Evolutionary conservation across 2,797 vertebrate species (phyloP).

Genomic region (Oreochromis mossambicus): DNA sequence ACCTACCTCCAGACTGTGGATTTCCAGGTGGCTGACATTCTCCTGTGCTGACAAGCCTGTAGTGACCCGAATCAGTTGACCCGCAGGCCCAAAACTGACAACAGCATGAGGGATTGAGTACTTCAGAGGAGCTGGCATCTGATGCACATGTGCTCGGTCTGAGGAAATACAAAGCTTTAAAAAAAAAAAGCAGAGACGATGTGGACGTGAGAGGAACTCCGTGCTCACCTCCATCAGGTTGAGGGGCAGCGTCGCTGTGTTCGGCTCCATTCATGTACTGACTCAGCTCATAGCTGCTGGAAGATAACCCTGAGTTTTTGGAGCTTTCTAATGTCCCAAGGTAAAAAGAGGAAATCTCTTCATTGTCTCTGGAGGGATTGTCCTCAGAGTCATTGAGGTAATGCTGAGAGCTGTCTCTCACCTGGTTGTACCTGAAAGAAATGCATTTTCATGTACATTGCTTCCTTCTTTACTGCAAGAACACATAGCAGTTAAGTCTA

Average conservation of each 20-base stretch:
- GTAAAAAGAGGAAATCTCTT: conserved; percentile 47
- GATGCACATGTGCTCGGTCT: conserved; percentile 16
- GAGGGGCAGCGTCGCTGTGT: not conserved
- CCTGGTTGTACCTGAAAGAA: conserved; percentile 49
- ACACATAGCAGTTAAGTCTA: not conserved
- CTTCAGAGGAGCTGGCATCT: conserved; percentile 71
- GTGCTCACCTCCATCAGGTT: conserved; percentile 35
- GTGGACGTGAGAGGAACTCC: not conserved
- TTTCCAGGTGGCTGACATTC: conserved; percentile 72
- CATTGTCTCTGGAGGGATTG: conserved; percentile 39
- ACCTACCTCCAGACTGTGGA: conserved; percentile 88
- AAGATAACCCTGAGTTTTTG: conserved; percentile 83
- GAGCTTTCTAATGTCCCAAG: conserved; percentile 71
- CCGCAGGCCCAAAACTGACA: conserved; percentile 83
- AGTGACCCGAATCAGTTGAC: conserved; percentile 80
- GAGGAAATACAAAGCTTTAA: not conserved
- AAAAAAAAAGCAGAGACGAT: not conserved
- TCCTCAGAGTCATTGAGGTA: conserved; percentile 28
- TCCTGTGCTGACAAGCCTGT: conserved; percentile 72
- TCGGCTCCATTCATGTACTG: conserved; percentile 82
- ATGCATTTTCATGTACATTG: not conserved
- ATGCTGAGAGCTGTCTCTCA: conserved; percentile 26
- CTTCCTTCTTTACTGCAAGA: not conserved
- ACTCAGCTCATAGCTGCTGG: conserved; percentile 86
- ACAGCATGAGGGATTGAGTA: conserved; percentile 76